phyloP scores from a whole-genome alignment of 2,797 vertebrate genomes.

The Micrastur ruficollis region DNA sequence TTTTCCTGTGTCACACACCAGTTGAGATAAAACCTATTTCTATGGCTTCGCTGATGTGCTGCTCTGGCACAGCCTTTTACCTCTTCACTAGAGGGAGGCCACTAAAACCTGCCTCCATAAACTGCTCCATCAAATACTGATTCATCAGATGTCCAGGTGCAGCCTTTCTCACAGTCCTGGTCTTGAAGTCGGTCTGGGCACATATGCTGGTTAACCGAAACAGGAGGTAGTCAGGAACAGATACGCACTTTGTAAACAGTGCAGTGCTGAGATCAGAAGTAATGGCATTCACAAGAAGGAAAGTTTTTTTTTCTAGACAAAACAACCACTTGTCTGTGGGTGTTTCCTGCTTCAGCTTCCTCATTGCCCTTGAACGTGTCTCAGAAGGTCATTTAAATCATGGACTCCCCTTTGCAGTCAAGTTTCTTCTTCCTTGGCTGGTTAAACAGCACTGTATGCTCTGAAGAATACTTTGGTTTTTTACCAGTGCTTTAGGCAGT shows the following conservation, averaged over 20 bases:
- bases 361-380: neutral
- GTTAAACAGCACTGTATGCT: neutral
- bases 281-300: neutral
- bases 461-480: neutral
- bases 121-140: neutral
- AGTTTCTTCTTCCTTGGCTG: neutral
- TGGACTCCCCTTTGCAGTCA: neutral
- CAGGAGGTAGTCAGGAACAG: neutral
- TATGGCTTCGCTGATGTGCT: neutral
- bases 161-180: neutral
- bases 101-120: neutral
- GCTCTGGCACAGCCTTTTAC: neutral
- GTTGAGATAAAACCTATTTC: neutral
- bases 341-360: conserved; percentile 15
- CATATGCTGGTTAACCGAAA: fast-evolving
- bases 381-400: neutral
- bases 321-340: neutral
- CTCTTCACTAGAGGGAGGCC: neutral
- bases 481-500: neutral
- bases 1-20: neutral
- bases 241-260: neutral
- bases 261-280: neutral
- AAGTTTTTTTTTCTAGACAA: neutral
- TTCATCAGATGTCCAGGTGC: neutral
- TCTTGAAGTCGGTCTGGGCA: neutral